Evolutionary conservation across 2,113 vertebrate species (phyloP), one percentile per base, ranked within the genome.

Genomic region (Crotalus horridus): DNA sequence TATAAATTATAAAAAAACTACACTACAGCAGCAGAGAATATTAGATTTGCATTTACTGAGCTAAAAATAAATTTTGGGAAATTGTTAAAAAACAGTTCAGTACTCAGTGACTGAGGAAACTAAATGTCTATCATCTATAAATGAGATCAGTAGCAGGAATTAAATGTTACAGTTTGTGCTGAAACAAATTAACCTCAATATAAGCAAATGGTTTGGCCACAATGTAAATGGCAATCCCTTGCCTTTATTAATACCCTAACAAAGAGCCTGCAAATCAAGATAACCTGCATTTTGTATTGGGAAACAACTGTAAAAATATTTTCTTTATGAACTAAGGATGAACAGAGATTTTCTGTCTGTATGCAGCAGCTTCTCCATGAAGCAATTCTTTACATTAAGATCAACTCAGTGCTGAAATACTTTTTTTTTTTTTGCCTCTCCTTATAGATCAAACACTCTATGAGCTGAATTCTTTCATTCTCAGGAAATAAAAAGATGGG

Each of bases 401-500:
- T 48, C 48, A 53, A 29, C 23, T 87, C 24, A 53, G 85, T 53
- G 85, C 43, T 87, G 23, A 87, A 48, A 29, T 51, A 53, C 10
- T 29, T 87, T 87, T 39, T 89, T 74, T 39, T 39, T 54, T 39
- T 89, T 74, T 54, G 29, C 21, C 33, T 61, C 26, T 87, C 10
- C 8, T 91, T 85, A 4, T 43, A 58, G 54, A 43, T 29, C 33
- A 56, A 29, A 61, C 33, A 33, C n/a, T 1, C 9, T 26, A 26
- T n/a, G 69, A 87, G 56, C 48, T 43, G 13, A 43, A 29, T 15
- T 54, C 33, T 61, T 91, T 81, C 26, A 93, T 81, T 88, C n/a
- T 43, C 39, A 94, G 58, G 93, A 94, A 96, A 95, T 74, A 48
- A 96, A 92, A 85, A 85, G 48, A 55, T 26, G 95, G 89, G 69